Evolutionary conservation across 2,113 vertebrate genomes (phyloP).

Genomic region (human (Homo sapiens)): DNA sequence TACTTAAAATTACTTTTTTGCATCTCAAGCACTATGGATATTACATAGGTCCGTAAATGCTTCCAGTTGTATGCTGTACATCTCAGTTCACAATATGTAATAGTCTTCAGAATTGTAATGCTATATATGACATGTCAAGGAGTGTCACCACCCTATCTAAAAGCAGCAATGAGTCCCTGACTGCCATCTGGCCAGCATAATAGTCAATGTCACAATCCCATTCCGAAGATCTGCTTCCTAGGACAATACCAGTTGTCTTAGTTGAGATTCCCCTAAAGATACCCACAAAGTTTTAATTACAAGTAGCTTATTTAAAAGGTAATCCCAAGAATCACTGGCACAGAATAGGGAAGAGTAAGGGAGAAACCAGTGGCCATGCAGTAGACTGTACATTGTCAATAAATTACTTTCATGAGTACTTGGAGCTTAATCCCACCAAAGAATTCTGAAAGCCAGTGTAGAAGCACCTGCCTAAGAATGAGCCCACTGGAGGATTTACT

Average conservation of each 20-base stretch:
- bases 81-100: too few relatives aligned
- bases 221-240: background rate
- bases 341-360: background rate
- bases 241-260: background rate
- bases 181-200: rapidly evolving
- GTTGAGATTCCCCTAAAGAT: background rate
- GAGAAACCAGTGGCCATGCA: background rate
- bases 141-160: background rate
- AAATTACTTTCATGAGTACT: background rate
- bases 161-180: background rate
- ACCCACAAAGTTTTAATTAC: background rate
- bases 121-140: rapidly evolving
- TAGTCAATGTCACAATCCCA: background rate
- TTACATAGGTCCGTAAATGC: too few relatives aligned
- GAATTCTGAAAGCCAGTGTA: background rate
- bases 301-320: background rate
- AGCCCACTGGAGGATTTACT: background rate
- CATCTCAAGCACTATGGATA: background rate
- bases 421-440: background rate
- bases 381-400: background rate
- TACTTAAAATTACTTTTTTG: background rate
- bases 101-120: background rate
- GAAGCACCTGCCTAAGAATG: background rate
- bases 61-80: background rate
- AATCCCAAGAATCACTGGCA: background rate